phyloP scores from a whole-genome alignment of 2,113 vertebrate genomes.

The Pogonocichla stellata region DNA sequence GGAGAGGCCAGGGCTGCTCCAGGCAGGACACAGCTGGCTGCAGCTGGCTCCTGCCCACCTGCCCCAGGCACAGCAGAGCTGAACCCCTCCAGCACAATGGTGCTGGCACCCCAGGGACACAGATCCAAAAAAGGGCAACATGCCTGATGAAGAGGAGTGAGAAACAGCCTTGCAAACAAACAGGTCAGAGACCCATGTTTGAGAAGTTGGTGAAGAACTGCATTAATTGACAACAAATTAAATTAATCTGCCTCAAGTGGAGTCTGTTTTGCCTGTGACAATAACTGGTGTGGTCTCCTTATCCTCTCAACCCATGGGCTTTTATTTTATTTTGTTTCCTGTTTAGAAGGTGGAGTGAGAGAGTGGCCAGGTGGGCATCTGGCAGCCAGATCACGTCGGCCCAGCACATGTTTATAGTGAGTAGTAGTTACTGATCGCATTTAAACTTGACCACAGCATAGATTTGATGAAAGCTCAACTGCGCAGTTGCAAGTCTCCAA shows the following conservation, averaged over 20 bases:
- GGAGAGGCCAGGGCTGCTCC: neutral
- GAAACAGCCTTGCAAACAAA: neutral
- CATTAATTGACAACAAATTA: neutral
- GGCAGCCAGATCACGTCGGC: neutral
- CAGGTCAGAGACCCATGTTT: neutral
- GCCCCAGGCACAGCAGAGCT: neutral
- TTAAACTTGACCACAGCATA: neutral
- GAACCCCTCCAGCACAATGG: accelerated
- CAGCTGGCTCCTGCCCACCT: neutral
- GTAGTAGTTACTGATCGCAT: neutral
- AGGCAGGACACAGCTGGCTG: neutral
- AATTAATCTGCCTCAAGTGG: neutral
- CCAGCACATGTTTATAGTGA: neutral
- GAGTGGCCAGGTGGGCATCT: neutral
- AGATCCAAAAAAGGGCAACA: neutral
- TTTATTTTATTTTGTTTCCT: neutral
- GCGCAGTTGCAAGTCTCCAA: neutral
- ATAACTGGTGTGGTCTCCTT: neutral
- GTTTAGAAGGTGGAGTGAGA: neutral
- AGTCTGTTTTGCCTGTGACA: neutral
- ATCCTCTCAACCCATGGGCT: neutral
- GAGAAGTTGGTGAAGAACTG: neutral
- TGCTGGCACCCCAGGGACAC: neutral
- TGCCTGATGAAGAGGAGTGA: neutral
- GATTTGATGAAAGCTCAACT: neutral